Evolutionary conservation across 1,140 invertebrate species (phyloP).

Genomic region (Drosophila gunungcola): DNA sequence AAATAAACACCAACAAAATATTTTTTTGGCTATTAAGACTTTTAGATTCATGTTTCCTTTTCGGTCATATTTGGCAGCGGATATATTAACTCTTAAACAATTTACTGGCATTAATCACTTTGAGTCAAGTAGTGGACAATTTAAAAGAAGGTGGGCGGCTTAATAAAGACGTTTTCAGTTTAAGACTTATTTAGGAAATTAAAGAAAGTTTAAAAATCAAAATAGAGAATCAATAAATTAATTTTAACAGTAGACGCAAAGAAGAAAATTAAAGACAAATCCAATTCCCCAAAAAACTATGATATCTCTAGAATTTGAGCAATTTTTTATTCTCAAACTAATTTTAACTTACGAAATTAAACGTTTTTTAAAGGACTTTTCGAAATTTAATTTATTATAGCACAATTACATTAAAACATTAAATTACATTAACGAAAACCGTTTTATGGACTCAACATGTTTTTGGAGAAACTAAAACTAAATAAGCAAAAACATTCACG

Average conservation of each 20-base stretch:
- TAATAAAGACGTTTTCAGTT: neutral
- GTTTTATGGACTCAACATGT: too few species aligned
- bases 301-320: too few species aligned
- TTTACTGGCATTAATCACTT: conserved; percentile 1
- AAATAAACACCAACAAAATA: neutral
- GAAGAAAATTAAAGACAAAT: too few species aligned
- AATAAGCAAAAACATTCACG: neutral
- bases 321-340: too few species aligned
- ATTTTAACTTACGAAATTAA: too few species aligned
- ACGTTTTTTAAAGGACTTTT: too few species aligned
- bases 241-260: too few species aligned
- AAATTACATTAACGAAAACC: too few species aligned
- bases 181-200: neutral
- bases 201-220: neutral
- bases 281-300: too few species aligned
- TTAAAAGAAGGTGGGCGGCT: neutral
- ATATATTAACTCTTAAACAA: neutral
- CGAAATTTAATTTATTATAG: too few species aligned
- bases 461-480: neutral
- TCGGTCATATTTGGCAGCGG: neutral
- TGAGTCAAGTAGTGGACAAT: neutral
- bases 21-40: neutral
- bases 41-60: neutral
- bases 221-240: too few species aligned
- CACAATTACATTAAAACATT: too few species aligned